Base-by-base conservation (phyloP, 2,797 vertebrate genomes). In the Valencia hispanica region DNA sequence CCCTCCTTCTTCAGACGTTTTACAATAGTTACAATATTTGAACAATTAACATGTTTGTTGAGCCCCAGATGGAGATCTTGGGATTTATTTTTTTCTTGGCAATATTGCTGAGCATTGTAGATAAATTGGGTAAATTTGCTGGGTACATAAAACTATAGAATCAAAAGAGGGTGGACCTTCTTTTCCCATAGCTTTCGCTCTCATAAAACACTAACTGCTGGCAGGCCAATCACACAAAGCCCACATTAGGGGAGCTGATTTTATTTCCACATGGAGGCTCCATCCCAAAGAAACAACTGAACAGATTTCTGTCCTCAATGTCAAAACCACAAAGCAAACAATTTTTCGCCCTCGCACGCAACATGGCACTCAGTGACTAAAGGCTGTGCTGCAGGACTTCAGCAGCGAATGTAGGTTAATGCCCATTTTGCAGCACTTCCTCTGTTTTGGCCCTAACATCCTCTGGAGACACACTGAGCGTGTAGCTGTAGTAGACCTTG, bases 361-460 rank as follows among this genome's bases (percentile, higher is more conserved):
- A 18, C 41, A 5, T 1, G 63, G 39, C 47, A 43, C 11, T 39
- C 27, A 70, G 53, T 61, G 73, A 85, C 82, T 87, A 59, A 76
- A 78, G 83, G 84, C 86, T 72, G 79, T 25, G 80, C 87, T 90
- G 80, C 84, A 68, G 79, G 80, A 87, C 78, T 77, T 71, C 75
- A 73, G 65, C 48, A 2, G 51, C 22, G 85, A 88, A 93, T 93
- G 83, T 93, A 93, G 94, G 93, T 93, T 94, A 94, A 92, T 92
- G 87, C 90, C 84, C 89, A 89, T 82, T 91, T 85, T 86, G 68
- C 78, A 59, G 72, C 87, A 82, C 88, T 80, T 83, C 80, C 82
- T 82, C 75, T 87, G 78, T 85, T 83, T 79, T 70, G 83, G 79
- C 81, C 39, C 18, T 36, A 68, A 34, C 81, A 25, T 32, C 43